Base-by-base conservation (phyloP, 2,888 invertebrate species). In the Elysia crispata region DNA sequence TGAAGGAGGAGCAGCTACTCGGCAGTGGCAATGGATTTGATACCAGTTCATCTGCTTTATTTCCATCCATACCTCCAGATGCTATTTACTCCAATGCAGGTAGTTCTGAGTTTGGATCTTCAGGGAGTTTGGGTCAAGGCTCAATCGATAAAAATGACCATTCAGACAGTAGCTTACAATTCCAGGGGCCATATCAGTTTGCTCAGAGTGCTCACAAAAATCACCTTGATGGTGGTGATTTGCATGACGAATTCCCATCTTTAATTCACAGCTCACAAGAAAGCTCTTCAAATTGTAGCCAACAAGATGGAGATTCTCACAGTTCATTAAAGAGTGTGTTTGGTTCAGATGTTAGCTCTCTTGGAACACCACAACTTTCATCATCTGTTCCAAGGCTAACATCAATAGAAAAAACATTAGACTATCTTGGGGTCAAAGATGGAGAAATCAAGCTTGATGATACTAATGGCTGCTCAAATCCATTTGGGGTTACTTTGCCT, bases 1-100 rank as follows among this genome's bases (percentile, higher is more conserved):
- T 89, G 30, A 87, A 89, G 73, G 87, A 87, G 76, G 88, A 88
- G 6, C 86, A 87, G 41, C 86, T 77, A 60, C 66, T 60, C 5
- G 23, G 60, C 60, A 60, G 60, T 23, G 23, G 20, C 5, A 67
- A 20, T 67, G 67, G 28, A n/a, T 67, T 67, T 67, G 33, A 67
- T 11, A 33, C 33, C 20, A 30, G 77, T 64, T 83, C 83, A 60
- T 76, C 83, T 33, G 83, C 84, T 57, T 76, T 87, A n/a, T 88
- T 87, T 78, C 82, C 85, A n/a, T 84, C 85, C 6, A n/a, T 82
- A 23, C 67, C 70, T 5, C 25, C 79, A n/a, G 77, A 83, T 23
- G 50, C 60, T 20, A 62, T 77, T 15, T 73, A 75, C 23, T 60
- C 77, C 23, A 83, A 85, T 50, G 81, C 77, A n/a, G 76, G 78